phyloP scores from a whole-genome alignment of 2,113 vertebrate species.

The Dicentrarchus labrax region DNA sequence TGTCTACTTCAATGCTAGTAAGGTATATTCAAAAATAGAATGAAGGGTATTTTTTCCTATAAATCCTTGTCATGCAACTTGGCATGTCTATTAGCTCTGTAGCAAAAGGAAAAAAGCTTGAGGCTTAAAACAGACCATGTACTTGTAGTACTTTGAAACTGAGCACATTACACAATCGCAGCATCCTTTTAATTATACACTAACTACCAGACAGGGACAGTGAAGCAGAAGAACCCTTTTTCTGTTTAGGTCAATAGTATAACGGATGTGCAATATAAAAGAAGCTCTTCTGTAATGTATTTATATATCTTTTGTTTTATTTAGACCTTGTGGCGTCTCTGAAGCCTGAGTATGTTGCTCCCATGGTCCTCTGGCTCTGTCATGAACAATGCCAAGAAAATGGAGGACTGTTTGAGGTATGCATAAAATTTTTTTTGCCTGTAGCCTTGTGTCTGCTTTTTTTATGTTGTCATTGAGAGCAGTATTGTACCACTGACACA shows the following conservation, averaged over 20 bases:
- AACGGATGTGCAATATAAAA: constrained; percentile 12
- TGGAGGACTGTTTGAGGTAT: constrained; percentile 95
- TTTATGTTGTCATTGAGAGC: not conserved
- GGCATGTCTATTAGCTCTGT: not conserved
- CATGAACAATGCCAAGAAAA: constrained; percentile 95
- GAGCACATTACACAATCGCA: not conserved
- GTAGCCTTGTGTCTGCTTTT: constrained; percentile 22
- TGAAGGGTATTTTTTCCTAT: too few relatives aligned
- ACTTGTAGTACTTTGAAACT: not conserved
- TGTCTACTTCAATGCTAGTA: not conserved
- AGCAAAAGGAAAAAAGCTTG: not conserved
- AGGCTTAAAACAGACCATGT: not conserved
- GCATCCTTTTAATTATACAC: constrained; percentile 9
- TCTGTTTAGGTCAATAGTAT: constrained; percentile 4
- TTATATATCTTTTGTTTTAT: constrained; percentile 40
- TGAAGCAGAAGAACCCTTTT: not conserved
- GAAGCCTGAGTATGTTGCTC: constrained; percentile 94
- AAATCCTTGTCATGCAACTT: not conserved
- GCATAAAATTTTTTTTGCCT: too few relatives aligned
- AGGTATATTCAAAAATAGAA: not conserved
- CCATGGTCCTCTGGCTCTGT: constrained; percentile 95
- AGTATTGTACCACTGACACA: not conserved
- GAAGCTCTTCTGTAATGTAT: not conserved
- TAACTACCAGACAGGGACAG: not conserved
- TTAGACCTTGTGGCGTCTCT: constrained; percentile 90